Conservation (phyloP, 1,140 invertebrate species). For the Aphelenchoides fujianensis region DNA sequence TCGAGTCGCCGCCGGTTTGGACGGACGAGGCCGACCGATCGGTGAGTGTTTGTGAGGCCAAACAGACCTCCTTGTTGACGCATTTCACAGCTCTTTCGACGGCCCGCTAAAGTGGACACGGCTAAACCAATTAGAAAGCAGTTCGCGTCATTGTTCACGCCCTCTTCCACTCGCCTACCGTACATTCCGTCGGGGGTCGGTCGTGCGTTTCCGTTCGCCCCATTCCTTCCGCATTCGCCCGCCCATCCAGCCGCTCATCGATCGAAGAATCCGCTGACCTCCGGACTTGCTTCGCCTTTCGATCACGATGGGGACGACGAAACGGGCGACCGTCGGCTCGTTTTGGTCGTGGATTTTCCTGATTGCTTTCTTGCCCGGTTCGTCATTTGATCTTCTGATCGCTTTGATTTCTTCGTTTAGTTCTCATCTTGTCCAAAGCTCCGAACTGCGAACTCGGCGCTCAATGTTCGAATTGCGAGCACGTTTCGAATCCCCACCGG, state of each 20-base stretch:
- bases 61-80: too few species aligned
- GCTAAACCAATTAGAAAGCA: neutral
- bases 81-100: neutral
- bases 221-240: too few species aligned
- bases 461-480: neutral
- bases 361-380: neutral
- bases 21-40: neutral
- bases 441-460: constrained; percentile 4
- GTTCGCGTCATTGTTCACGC: too few species aligned
- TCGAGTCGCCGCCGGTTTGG: too few species aligned
- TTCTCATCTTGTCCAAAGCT: neutral
- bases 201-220: too few species aligned
- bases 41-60: neutral
- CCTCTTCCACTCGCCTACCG: neutral
- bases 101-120: neutral
- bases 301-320: neutral
- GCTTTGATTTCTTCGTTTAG: neutral
- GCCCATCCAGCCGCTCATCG: too few species aligned
- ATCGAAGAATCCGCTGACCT: neutral
- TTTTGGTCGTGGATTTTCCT: neutral
- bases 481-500: neutral
- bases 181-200: too few species aligned
- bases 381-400: neutral
- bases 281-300: neutral
- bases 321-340: neutral